Evolutionary conservation across 2,888 invertebrate species (phyloP).

Genomic region (Dromius quadrimaculatus): DNA sequence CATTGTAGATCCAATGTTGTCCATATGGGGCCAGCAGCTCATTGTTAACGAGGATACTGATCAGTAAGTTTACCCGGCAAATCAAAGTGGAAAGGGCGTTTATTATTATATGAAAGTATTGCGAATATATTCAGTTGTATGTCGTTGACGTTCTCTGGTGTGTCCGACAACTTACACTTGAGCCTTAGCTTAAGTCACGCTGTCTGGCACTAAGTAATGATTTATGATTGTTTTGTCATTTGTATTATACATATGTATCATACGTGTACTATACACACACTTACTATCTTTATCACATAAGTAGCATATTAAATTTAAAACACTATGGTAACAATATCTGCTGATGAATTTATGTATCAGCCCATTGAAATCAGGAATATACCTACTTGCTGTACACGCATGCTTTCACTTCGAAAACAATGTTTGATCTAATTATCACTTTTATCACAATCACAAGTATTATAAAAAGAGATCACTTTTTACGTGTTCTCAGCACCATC

Average conservation of each 20-base stretch:
- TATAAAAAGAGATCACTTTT: slow-evolving; percentile 11
- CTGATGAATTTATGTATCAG: slow-evolving; percentile 26
- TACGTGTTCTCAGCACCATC: slow-evolving; percentile 37
- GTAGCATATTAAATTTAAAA: slow-evolving; percentile 26
- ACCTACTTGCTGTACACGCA: slow-evolving; percentile 13
- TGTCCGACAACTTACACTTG: slow-evolving; percentile 36
- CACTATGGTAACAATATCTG: slow-evolving; percentile 26
- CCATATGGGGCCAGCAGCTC: slow-evolving; percentile 98
- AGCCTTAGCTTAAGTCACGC: slow-evolving; percentile 41
- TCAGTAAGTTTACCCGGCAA: slow-evolving; percentile 82
- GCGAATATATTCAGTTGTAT: slow-evolving; percentile 30
- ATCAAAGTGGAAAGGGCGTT: slow-evolving; percentile 29
- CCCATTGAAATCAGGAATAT: slow-evolving; percentile 2
- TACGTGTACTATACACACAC: slow-evolving; percentile 31
- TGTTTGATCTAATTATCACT: not conserved
- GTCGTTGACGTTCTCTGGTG: slow-evolving; percentile 35
- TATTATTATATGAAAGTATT: slow-evolving; percentile 40
- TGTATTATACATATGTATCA: slow-evolving; percentile 37
- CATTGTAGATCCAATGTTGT: slow-evolving; percentile 98
- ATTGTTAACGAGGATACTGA: slow-evolving; percentile 97
- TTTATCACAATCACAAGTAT: not conserved
- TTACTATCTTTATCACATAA: slow-evolving; percentile 23
- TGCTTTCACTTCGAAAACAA: not conserved
- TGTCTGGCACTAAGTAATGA: slow-evolving; percentile 44
- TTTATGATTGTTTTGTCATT: slow-evolving; percentile 35